phyloP scores from a whole-genome alignment of 2,797 vertebrate genomes.

The Triplophysa yarkandensis region DNA sequence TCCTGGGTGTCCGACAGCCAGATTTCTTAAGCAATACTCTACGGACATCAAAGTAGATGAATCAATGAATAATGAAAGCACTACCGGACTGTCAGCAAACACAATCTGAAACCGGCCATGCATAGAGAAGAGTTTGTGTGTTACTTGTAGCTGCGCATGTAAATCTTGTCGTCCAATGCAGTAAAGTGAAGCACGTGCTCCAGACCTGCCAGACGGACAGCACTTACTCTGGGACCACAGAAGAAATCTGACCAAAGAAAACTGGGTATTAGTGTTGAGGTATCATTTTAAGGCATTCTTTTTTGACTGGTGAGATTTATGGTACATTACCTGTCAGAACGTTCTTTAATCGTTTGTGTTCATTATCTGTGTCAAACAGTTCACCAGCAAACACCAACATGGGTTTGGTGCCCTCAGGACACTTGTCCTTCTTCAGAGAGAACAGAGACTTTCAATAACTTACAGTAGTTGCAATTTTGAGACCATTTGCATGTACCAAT shows the following conservation, averaged over 20 bases:
- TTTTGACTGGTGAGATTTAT: not conserved
- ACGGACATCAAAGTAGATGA: conserved; percentile 31
- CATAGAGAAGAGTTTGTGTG: not conserved
- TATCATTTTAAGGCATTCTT: too few relatives aligned
- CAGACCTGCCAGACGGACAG: conserved; percentile 87
- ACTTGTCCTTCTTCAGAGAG: conserved; percentile 79
- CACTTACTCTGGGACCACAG: conserved; percentile 85
- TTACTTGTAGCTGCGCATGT: conserved; percentile 94
- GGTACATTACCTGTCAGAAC: conserved; percentile 81
- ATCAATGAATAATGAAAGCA: not conserved
- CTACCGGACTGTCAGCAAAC: not conserved
- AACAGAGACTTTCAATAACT: conserved; percentile 29
- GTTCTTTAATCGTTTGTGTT: conserved; percentile 85
- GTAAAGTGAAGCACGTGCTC: conserved; percentile 92
- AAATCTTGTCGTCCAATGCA: conserved; percentile 88
- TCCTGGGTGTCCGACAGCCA: conserved; percentile 90
- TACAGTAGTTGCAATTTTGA: too few relatives aligned
- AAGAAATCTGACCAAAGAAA: conserved; percentile 91
- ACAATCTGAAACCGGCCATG: not conserved
- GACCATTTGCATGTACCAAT: too few relatives aligned
- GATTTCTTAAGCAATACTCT: conserved; percentile 92
- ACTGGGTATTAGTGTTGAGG: too few relatives aligned
- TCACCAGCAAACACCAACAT: conserved; percentile 95
- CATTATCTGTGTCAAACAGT: conserved; percentile 82
- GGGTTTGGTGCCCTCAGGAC: conserved; percentile 92